Conservation (phyloP, 2,113 vertebrate genomes). For the Bucco capensis region DNA sequence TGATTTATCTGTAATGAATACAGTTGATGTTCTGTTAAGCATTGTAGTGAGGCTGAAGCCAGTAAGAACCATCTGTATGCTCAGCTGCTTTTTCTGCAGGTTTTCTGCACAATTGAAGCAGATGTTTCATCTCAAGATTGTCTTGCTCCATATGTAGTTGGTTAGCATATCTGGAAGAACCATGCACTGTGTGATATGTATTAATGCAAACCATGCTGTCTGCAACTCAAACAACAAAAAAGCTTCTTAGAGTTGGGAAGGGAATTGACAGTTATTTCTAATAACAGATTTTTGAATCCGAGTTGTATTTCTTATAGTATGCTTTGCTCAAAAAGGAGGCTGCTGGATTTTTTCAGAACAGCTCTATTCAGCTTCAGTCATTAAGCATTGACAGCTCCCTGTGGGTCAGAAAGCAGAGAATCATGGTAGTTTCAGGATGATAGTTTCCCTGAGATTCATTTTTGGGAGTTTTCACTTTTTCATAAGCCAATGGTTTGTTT, state of each 20-base stretch:
- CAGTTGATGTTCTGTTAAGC: background rate
- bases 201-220: background rate
- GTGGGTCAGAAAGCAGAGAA: background rate
- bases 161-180: conserved; percentile 25
- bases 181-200: background rate
- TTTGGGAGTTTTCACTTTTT: background rate
- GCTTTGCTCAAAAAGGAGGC: background rate
- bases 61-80: background rate
- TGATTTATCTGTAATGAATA: background rate
- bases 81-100: background rate
- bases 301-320: background rate
- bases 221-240: background rate
- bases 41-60: background rate
- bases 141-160: background rate
- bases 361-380: background rate
- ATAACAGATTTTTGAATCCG: background rate
- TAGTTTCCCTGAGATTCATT: background rate
- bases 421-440: background rate
- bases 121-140: background rate
- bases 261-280: conserved; percentile 1
- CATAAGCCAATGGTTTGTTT: conserved; percentile 25
- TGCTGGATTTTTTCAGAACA: background rate
- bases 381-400: background rate
- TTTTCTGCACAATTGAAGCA: background rate
- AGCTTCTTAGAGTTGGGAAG: background rate